These are phyloP conservation scores for Scaptomyza hsui DNA, from an alignment of 1,140 invertebrate species.

Conservation along the genomic window DNA sequence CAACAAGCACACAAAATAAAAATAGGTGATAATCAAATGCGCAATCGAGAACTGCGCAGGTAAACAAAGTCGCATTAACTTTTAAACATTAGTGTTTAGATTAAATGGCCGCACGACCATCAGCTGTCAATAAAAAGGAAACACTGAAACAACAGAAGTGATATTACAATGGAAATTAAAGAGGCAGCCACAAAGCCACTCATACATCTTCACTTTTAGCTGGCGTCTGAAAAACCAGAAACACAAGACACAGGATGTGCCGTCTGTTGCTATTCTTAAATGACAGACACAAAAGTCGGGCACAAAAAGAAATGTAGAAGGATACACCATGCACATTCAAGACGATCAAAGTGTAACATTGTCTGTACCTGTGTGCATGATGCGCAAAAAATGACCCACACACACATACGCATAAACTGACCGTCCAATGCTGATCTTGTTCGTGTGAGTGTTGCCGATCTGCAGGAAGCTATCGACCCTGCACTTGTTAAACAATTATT, in stretches of 20 bases:
- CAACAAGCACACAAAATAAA: constrained; percentile 10
- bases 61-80: constrained; percentile 23
- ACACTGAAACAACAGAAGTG: constrained; percentile 1
- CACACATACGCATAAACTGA: not conserved
- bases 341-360: not conserved
- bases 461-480: constrained; percentile 2
- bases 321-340: constrained; percentile 28
- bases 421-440: not conserved
- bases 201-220: not conserved
- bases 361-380: constrained; percentile 5
- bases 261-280: not conserved
- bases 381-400: not conserved
- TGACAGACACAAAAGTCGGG: constrained; percentile 4
- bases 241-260: constrained; percentile 1
- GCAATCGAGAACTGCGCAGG: constrained; percentile 14
- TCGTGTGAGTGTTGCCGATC: constrained; percentile 13
- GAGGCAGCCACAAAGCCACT: not conserved
- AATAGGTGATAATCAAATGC: constrained; percentile 20
- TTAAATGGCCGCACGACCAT: constrained; percentile 21
- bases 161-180: not conserved
- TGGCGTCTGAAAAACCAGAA: constrained; percentile 9
- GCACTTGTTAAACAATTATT: constrained; percentile 18
- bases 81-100: constrained; percentile 23
- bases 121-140: constrained; percentile 15
- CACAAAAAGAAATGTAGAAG: constrained; percentile 28